These are phyloP conservation scores for Hemaris fuciformis DNA, from an alignment of 2,888 invertebrate species.

Conservation along the genomic window DNA sequence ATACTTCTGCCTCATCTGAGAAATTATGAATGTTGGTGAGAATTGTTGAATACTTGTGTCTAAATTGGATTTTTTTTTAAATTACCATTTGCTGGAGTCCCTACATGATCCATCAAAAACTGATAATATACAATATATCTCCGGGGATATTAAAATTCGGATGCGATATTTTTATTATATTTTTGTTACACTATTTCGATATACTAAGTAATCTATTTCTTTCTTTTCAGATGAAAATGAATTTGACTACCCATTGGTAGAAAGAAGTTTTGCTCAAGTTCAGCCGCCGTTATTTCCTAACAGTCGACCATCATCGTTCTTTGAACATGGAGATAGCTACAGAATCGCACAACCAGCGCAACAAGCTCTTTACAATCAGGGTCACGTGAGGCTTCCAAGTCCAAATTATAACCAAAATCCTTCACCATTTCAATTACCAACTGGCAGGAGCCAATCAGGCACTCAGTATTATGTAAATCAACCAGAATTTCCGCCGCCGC, in stretches of 20 bases:
- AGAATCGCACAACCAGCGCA: slow-evolving; percentile 57
- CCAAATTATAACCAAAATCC: slow-evolving; percentile 77
- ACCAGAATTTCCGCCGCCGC: slow-evolving; percentile 65
- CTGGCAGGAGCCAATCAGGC: slow-evolving; percentile 73
- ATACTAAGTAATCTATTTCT: slow-evolving; percentile 21
- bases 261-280: slow-evolving; percentile 79
- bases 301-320: slow-evolving; percentile 61
- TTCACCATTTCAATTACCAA: slow-evolving; percentile 73
- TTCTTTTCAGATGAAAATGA: slow-evolving; percentile 74
- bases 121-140: too few relatives aligned
- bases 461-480: slow-evolving; percentile 73
- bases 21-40: too few relatives aligned
- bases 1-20: too few relatives aligned
- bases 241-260: slow-evolving; percentile 73
- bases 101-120: too few relatives aligned
- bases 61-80: too few relatives aligned
- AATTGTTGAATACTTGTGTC: too few relatives aligned
- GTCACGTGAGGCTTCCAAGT: slow-evolving; percentile 66
- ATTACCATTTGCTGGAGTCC: too few relatives aligned
- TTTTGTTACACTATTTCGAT: neutral
- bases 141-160: too few relatives aligned
- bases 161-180: neutral
- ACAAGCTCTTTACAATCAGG: slow-evolving; percentile 63
- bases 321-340: slow-evolving; percentile 64
- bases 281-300: slow-evolving; percentile 73